phyloP scores from a whole-genome alignment of 2,797 vertebrate species.

The Danio jaintianensis region DNA sequence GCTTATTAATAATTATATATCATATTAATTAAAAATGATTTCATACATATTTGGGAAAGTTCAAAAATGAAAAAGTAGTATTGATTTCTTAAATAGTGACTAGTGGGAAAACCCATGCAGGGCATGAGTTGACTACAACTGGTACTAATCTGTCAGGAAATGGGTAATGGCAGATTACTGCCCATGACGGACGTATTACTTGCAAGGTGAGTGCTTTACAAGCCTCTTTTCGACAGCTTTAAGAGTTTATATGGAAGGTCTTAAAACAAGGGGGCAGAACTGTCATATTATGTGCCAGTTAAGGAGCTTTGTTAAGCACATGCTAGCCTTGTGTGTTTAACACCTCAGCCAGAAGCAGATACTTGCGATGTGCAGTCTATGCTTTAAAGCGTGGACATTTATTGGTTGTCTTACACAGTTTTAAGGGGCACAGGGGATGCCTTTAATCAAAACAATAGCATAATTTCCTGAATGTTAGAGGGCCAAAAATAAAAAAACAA shows the following conservation, averaged over 20 bases:
- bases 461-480: neutral
- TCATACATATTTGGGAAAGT: too few relatives aligned
- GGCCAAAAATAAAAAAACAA: neutral
- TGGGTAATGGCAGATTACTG: slow-evolving; percentile 26
- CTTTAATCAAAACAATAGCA: slow-evolving; percentile 13
- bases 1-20: neutral
- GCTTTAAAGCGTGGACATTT: slow-evolving; percentile 2
- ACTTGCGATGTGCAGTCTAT: slow-evolving; percentile 18
- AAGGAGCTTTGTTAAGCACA: slow-evolving; percentile 45
- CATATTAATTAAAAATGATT: too few relatives aligned
- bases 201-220: slow-evolving; percentile 28
- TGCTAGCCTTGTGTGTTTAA: slow-evolving; percentile 27
- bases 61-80: too few relatives aligned
- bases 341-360: slow-evolving; percentile 7
- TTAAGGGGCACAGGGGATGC: neutral
- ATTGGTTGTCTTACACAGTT: slow-evolving; percentile 12
- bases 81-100: too few relatives aligned
- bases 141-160: slow-evolving; percentile 18
- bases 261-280: slow-evolving; percentile 44
- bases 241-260: slow-evolving; percentile 41
- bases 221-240: slow-evolving; percentile 31
- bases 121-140: neutral
- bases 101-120: neutral
- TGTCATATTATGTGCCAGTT: slow-evolving; percentile 37
- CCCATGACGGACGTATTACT: slow-evolving; percentile 19